Conservation (phyloP, 1,140 invertebrate species). For the Calephelis virginiensis region DNA sequence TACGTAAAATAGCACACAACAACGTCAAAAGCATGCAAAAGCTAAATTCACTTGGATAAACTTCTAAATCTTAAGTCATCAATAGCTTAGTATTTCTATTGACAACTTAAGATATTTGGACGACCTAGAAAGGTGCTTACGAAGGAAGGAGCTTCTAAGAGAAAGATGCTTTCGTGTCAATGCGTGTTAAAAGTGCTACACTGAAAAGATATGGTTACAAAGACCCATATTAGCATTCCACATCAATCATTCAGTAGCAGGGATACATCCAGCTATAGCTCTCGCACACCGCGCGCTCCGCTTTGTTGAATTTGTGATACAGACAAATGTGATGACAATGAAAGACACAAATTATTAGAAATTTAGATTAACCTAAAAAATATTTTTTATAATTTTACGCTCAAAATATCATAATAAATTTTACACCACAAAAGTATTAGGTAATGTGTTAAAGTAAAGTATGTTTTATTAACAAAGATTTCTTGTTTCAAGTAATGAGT, state of each 20-base stretch:
- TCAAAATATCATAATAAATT: background rate
- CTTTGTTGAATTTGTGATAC: conserved; percentile 28
- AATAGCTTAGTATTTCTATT: conserved; percentile 18
- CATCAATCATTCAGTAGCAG: conserved; percentile 64
- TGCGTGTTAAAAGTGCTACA: conserved; percentile 71
- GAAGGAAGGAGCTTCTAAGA: conserved; percentile 74
- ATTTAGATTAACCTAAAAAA: background rate
- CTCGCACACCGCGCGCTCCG: conserved; percentile 65
- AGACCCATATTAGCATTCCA: conserved; percentile 68
- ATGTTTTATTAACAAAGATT: too few species aligned
- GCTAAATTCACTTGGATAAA: conserved; percentile 46
- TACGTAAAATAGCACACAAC: conserved; percentile 41
- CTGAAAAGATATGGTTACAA: conserved; percentile 30
- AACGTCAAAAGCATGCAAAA: conserved; percentile 64
- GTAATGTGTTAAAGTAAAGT: too few species aligned
- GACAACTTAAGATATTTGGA: conserved; percentile 64
- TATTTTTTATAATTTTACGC: background rate
- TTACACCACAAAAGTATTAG: too few species aligned
- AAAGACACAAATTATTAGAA: conserved; percentile 12
- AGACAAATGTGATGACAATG: conserved; percentile 22
- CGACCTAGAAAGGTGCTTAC: conserved; percentile 76
- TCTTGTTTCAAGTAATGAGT: too few species aligned
- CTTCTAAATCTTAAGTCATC: conserved; percentile 19
- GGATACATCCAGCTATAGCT: conserved; percentile 55
- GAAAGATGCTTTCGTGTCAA: conserved; percentile 56